Conservation (phyloP, 2,888 invertebrate species). For the Drosophila borborema region DNA sequence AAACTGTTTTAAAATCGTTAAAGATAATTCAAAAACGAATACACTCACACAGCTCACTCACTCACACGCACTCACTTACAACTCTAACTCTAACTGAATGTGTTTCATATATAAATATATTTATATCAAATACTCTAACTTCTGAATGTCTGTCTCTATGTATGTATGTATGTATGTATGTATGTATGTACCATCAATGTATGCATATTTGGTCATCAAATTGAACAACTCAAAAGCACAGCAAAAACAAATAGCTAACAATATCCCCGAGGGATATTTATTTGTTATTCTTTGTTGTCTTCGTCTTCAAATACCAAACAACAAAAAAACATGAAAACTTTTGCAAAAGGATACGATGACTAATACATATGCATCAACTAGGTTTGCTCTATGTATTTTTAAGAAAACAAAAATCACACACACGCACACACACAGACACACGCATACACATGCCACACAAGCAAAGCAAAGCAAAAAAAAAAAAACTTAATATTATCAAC, state of each 20-base stretch:
- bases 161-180: slow-evolving; percentile 23
- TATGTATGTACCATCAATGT: slow-evolving; percentile 29
- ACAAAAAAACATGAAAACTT: not conserved
- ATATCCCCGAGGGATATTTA: slow-evolving; percentile 41
- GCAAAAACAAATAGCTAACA: slow-evolving; percentile 29
- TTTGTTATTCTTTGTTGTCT: not conserved
- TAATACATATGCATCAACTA: slow-evolving; percentile 46
- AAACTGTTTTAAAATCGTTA: slow-evolving; percentile 55
- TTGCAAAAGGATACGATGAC: slow-evolving; percentile 36
- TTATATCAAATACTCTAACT: slow-evolving; percentile 35
- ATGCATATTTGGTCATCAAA: slow-evolving; percentile 71
- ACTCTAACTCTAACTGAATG: slow-evolving; percentile 61
- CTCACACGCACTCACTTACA: slow-evolving; percentile 9
- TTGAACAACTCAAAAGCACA: slow-evolving; percentile 41
- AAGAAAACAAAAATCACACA: slow-evolving; percentile 42
- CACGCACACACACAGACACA: slow-evolving; percentile 9
- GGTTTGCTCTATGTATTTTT: slow-evolving; percentile 62
- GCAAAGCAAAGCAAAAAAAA: slow-evolving; percentile 26
- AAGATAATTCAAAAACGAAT: slow-evolving; percentile 34
- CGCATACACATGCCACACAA: slow-evolving; percentile 5
- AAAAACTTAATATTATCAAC: slow-evolving; percentile 61
- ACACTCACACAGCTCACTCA: slow-evolving; percentile 19
- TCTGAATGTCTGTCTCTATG: slow-evolving; percentile 44
- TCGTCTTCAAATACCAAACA: slow-evolving; percentile 19
- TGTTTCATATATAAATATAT: slow-evolving; percentile 57